Conservation (phyloP, 2,113 vertebrate genomes). For the Ammospiza nelsoni region DNA sequence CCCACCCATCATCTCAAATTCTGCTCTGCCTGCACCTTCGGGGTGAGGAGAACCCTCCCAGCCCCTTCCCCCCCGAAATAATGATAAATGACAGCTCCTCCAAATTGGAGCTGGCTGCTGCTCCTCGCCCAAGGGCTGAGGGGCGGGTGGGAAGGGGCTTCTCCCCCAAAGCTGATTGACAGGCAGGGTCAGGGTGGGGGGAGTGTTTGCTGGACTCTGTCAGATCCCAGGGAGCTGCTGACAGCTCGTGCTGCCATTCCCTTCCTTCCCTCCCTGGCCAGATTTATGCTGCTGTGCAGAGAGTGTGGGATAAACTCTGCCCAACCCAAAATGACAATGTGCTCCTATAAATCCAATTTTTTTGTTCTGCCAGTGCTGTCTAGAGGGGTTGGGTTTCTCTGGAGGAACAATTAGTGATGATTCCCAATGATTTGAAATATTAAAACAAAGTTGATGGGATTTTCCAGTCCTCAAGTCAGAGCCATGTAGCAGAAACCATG, state of each 20-base stretch:
- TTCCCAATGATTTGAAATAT: accelerated
- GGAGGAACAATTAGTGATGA: accelerated
- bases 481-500: accelerated
- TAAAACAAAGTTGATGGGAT: not conserved
- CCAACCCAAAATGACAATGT: not conserved
- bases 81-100: slow-evolving; percentile 58
- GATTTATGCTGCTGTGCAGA: slow-evolving; percentile 34
- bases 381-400: not conserved
- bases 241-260: slow-evolving; percentile 75
- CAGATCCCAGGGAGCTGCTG: slow-evolving; percentile 79
- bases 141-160: slow-evolving; percentile 31
- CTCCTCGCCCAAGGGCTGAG: slow-evolving; percentile 1
- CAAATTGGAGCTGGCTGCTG: slow-evolving; percentile 28
- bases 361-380: not conserved
- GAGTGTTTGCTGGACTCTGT: slow-evolving; percentile 74
- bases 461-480: not conserved
- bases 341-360: not conserved
- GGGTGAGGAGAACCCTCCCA: slow-evolving; percentile 5
- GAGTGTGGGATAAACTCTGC: slow-evolving; percentile 20
- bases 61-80: slow-evolving; percentile 45
- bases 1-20: slow-evolving; percentile 50
- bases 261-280: slow-evolving; percentile 42
- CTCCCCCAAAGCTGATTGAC: slow-evolving; percentile 73
- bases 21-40: not conserved
- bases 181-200: slow-evolving; percentile 75